These are phyloP conservation scores for Meles meles DNA, from an alignment of 2,113 vertebrate genomes.

Conservation along the genomic window DNA sequence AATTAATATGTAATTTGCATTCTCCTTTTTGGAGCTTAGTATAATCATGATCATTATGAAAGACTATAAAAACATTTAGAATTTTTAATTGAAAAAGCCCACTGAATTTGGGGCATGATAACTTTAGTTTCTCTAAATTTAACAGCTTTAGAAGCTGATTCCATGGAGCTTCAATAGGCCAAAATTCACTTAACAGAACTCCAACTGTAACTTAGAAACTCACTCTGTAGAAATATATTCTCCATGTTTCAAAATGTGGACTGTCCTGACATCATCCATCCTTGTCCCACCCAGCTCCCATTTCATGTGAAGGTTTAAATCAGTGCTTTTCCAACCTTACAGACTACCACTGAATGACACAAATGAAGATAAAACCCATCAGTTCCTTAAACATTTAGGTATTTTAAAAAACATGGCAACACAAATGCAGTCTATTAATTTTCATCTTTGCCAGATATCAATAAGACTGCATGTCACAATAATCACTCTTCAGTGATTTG, in stretches of 20 bases:
- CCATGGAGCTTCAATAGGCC: neutral
- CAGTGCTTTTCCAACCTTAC: neutral
- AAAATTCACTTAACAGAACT: constrained; percentile 27
- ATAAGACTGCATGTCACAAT: neutral
- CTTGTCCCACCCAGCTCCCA: neutral
- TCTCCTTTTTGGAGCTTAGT: neutral
- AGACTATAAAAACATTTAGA: constrained; percentile 10
- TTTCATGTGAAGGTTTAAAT: neutral
- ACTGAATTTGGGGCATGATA: neutral
- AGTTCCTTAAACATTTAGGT: neutral
- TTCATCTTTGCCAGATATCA: neutral
- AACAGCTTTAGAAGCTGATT: constrained; percentile 23
- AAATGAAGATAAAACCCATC: neutral
- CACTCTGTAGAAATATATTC: neutral
- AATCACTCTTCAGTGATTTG: neutral
- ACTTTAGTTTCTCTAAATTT: constrained; percentile 22
- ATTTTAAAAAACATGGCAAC: constrained; percentile 17
- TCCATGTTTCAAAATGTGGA: neutral
- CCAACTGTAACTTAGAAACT: neutral
- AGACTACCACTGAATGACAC: neutral
- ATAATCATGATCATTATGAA: neutral
- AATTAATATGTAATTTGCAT: constrained; percentile 32
- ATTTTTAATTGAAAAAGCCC: constrained; percentile 44
- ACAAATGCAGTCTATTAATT: neutral
- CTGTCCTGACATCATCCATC: neutral